Base-by-base conservation (phyloP, 2,113 vertebrate species). In the Bolborhynchus lineola region DNA sequence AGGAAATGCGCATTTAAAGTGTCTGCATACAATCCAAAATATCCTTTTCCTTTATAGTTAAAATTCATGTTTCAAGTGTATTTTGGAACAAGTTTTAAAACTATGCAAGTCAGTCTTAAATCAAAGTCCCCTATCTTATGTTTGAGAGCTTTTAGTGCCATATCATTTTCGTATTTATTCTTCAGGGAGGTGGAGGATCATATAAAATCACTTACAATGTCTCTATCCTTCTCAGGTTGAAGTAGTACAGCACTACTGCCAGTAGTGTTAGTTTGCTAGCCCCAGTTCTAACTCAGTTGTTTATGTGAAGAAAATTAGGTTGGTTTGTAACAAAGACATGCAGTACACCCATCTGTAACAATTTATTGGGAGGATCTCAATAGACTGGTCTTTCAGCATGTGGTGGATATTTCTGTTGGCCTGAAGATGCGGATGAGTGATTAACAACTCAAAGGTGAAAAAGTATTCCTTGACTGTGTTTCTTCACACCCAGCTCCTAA, bases 131-230 rank as follows among this genome's bases (percentile, higher is more conserved):
- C 24, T 44, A 10, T 10, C 21, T 93, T 53, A 35, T 2, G 13
- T 60, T 37, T 49, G 16, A 75, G 65, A 86, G 83, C 2, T 12
- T 67, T 15, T 49, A 6, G 65, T 90, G 50, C 15, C 11, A 29
- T 68, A 13, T 8, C 50, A 33, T 49, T 62, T 50, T 23, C 23
- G 3, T 62, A 55, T 77, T 92, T 65, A 57, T 52, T 83, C 29
- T 65, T 24, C 49, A 92, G 3, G 1, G 0, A 70, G 19, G 9
- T 67, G 14, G 2, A 49, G 6, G 1, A 26, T 21, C 19, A 18
- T 12, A 28, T 13, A 16, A 68, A 87, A 64, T 31, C 19, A 37
- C 7, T 55, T 37, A 18, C 4, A 64, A 10, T 25, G 1, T 26
- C 14, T 81, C 26, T 44, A 16, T 42, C 2, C 35, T 70, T 59